Base-by-base conservation (phyloP, 2,888 invertebrate genomes). In the Papilio protenor region DNA sequence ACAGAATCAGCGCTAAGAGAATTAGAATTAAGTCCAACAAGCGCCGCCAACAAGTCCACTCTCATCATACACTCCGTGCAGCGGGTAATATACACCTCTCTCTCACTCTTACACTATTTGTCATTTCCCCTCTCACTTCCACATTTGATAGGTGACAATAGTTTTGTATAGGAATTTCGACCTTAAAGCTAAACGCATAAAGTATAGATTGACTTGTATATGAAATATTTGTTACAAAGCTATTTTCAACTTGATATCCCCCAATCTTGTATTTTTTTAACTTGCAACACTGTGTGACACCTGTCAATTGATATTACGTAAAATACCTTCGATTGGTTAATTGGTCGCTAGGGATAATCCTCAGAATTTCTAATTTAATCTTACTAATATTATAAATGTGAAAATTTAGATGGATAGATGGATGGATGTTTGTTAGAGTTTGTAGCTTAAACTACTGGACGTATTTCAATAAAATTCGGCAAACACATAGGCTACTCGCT, bases 51-150 rank as follows among this genome's bases (percentile, higher is more conserved):
- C 94, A 98, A 98, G 91, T 98, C 98, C 84, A 98, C 98, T 0
- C 95, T 99, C 83, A 98, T 98, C 86, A 98, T 99, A 86, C 98
- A 98, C 93, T 98, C 98, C 87, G 97, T 98, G 78, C 98, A 98
- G 90, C 96, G 97, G 96, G 98, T 98, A 92, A 96, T 12, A 10
- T 71, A 59, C 40, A n/a, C n/a, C 27, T 73, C 69, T 96, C 89
- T 11, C 57, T 52, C 75, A 64, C 73, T 75, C 73, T 27, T 64
- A 40, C 21, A 27, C 55, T 72, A 55, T 11, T 66, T 74, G 64
- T 47, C 61, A 23, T 47, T 73, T 73, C 57, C 55, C 23, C 55
- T 75, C 72, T 61, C 77, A 71, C 55, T 59, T 21, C 61, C 55
- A n/a, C 16, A 40, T 40, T 57, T 71, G 72, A 64, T 23, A 69